These are phyloP conservation scores for Chaetodon auriga DNA, from an alignment of 2,113 vertebrate genomes.

Conservation along the genomic window DNA sequence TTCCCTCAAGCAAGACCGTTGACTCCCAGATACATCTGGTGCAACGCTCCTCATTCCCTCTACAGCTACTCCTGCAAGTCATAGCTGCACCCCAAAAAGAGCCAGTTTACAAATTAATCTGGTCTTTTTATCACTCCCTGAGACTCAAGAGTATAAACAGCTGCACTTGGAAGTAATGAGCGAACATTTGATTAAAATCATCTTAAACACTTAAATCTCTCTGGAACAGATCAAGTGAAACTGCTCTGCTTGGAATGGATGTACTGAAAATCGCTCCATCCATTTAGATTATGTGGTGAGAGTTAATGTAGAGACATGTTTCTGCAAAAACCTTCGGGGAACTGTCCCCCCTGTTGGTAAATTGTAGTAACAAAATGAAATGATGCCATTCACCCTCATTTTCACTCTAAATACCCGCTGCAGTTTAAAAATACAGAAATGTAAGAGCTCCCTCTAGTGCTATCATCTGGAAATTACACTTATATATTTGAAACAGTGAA, in stretches of 20 bases:
- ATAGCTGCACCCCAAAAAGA: neutral
- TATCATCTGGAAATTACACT: constrained; percentile 7
- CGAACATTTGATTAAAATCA: neutral
- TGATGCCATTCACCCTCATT: neutral
- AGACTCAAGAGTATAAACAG: neutral
- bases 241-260: neutral
- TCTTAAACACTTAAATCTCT: neutral
- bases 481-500: neutral
- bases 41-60: neutral
- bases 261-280: neutral
- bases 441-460: constrained; percentile 52
- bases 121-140: neutral
- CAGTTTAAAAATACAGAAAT: neutral
- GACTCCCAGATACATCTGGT: neutral
- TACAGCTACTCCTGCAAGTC: neutral
- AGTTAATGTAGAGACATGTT: neutral
- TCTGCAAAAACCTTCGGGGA: neutral
- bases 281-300: neutral
- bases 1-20: neutral
- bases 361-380: neutral
- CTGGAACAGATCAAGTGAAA: neutral
- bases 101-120: neutral
- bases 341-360: neutral
- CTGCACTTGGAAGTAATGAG: neutral
- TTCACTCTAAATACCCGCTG: neutral